A percentile compares a stretch with the other conserved stretches of the same genome.
Evolutionary conservation across 2,888 invertebrate genomes (phyloP).

Genomic region (Clistopyga incitator): DNA sequence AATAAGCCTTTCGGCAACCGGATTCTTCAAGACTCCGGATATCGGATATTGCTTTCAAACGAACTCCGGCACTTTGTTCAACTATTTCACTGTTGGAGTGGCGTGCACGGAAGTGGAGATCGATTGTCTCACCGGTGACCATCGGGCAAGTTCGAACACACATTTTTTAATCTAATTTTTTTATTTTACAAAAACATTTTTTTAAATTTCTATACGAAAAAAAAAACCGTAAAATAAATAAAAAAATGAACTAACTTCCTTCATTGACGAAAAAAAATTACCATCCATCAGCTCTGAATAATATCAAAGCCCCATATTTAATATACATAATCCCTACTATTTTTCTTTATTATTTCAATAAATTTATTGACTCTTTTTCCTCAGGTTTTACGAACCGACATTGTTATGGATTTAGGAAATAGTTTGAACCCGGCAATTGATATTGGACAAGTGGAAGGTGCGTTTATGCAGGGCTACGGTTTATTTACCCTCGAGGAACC

Average conservation of each 20-base stretch:
- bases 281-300: too few relatives aligned
- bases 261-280: too few relatives aligned
- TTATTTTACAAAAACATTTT: too few relatives aligned
- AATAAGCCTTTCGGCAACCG: constrained; percentile 92
- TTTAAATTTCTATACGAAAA: too few relatives aligned
- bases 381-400: constrained; percentile 93
- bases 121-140: constrained; percentile 97
- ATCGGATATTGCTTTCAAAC: constrained; percentile 90
- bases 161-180: neutral
- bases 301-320: too few relatives aligned
- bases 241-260: too few relatives aligned
- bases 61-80: constrained; percentile 90
- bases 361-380: constrained; percentile 26
- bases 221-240: too few relatives aligned
- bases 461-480: constrained; percentile 97
- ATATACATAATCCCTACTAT: too few relatives aligned
- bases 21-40: constrained; percentile 92
- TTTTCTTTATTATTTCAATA: too few relatives aligned
- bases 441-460: constrained; percentile 98
- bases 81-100: constrained; percentile 94
- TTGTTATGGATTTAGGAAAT: constrained; percentile 98
- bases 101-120: constrained; percentile 96
- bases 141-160: constrained; percentile 86
- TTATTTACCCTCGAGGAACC: constrained; percentile 96
- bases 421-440: constrained; percentile 98